phyloP scores from a whole-genome alignment of 2,797 vertebrate species.

The Bucorvus abyssinicus region DNA sequence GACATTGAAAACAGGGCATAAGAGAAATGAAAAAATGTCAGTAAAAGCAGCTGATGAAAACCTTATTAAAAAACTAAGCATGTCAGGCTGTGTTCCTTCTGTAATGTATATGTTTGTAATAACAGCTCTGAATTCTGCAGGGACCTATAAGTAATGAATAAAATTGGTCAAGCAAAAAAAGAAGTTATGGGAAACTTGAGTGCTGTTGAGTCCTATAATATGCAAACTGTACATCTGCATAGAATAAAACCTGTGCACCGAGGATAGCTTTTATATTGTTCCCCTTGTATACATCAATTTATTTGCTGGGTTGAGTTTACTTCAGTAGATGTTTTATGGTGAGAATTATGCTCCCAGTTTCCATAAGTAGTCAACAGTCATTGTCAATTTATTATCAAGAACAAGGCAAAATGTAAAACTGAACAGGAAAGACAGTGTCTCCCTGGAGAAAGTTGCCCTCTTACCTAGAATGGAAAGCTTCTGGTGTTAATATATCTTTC shows the following conservation, averaged over 20 bases:
- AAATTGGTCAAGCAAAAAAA: slow-evolving; percentile 43
- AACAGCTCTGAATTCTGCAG: slow-evolving; percentile 26
- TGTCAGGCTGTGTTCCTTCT: slow-evolving; percentile 4
- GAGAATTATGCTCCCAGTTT: not conserved
- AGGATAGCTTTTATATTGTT: not conserved
- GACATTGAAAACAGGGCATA: not conserved
- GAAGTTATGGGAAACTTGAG: slow-evolving; percentile 37
- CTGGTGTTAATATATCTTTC: not conserved
- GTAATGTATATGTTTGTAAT: slow-evolving; percentile 28
- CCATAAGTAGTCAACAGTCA: not conserved
- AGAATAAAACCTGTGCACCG: slow-evolving; percentile 25
- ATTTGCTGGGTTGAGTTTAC: not conserved
- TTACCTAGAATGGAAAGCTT: not conserved
- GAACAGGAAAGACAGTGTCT: not conserved
- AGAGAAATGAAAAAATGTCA: slow-evolving; percentile 27
- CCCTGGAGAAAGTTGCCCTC: not conserved
- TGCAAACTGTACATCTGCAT: slow-evolving; percentile 9
- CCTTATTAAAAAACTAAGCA: not conserved
- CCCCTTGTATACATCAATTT: not conserved
- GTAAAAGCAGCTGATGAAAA: slow-evolving; percentile 49
- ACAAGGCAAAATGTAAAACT: not conserved
- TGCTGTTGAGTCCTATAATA: not conserved
- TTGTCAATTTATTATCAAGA: not conserved
- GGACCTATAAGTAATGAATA: slow-evolving; percentile 15
- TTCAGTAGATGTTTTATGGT: not conserved